A percentile compares a stretch with the other conserved stretches of the same genome.
Evolutionary conservation across 2,113 vertebrate species (phyloP).

Genomic region (Chaetodon trifascialis): DNA sequence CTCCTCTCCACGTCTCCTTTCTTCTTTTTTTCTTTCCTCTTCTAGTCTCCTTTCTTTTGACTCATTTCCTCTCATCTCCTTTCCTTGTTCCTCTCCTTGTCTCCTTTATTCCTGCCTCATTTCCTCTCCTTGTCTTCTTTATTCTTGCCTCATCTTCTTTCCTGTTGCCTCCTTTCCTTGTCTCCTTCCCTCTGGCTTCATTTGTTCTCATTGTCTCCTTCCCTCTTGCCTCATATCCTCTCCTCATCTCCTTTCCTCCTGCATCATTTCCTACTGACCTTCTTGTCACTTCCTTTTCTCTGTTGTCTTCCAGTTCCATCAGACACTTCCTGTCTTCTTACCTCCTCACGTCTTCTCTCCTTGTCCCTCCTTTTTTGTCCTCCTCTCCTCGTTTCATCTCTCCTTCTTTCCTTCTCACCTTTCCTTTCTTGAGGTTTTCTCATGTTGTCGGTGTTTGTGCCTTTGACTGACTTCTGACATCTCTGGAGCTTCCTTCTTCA

Average conservation of each 20-base stretch:
- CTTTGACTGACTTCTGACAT: slow-evolving; percentile 68
- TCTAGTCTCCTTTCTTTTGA: neutral
- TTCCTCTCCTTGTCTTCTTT: too few species aligned
- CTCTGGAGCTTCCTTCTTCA: slow-evolving; percentile 30
- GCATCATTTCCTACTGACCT: too few species aligned
- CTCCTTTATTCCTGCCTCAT: neutral
- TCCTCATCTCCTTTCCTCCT: neutral
- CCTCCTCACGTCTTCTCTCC: neutral
- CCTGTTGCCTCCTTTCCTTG: neutral
- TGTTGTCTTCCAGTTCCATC: neutral
- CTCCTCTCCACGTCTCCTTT: too few species aligned
- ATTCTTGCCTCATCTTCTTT: neutral
- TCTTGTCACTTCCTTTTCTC: neutral
- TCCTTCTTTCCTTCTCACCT: neutral
- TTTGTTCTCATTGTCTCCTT: too few species aligned
- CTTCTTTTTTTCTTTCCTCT: neutral
- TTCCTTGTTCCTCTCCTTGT: neutral
- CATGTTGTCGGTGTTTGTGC: slow-evolving; percentile 87
- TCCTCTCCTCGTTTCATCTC: neutral
- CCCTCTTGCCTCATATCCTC: neutral
- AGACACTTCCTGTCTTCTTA: neutral
- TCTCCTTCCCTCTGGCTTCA: neutral
- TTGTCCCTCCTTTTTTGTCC: too few species aligned
- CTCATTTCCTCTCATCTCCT: neutral
- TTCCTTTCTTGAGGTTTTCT: slow-evolving; percentile 13